Evolutionary conservation across 2,888 invertebrate genomes (phyloP), one percentile per base, ranked within the genome.

Genomic region (Limnephilus rhombicus): DNA sequence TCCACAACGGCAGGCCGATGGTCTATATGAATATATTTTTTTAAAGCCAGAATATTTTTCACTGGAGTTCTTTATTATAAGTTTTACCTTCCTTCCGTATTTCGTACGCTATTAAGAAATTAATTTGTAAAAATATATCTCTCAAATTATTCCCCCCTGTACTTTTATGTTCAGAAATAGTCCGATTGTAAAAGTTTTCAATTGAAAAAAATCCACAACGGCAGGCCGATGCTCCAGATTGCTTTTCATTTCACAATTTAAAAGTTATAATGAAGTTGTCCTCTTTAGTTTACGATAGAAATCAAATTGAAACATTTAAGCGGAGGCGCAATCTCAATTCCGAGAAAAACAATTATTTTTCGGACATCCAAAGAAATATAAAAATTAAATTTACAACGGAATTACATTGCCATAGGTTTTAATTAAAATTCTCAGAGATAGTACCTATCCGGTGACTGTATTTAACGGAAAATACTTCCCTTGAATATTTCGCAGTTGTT

Each of bases 261-360:
- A 34, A 83, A 83, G 83, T 83, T 83, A 34, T 83, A 37, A 83
- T 83, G 83, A 83, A 83, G 83, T 37, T 83, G 83, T 83, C 34
- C 83, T 83, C 83, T 41, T 15, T 41, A 83, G 83, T 37, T 83
- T 83, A 83, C 41, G 83, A 83, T 83, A 34, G 24, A 83, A 83
- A 24, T 83, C 37, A 37, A 41, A 37, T 83, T 83, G 83, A 68
- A 68, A 68, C n/a, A n/a, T 24, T 24, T 68, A 24, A 68, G 68
- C 68, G 24, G 68, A 68, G 24, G 68, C 68, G 1, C 68, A 68
- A 68, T n/a, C 68, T 68, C 68, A n/a, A 68, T 68, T 68, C 24
- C 24, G n/a, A 24, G 68, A 18, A 68, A 68, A 68, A 68, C 68
- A n/a, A 68, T 68, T 68, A 68, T n/a, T 68, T 68, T 68, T 68